Evolutionary conservation across 2,888 invertebrate genomes (phyloP).

Genomic region (Monochamus alternatus): DNA sequence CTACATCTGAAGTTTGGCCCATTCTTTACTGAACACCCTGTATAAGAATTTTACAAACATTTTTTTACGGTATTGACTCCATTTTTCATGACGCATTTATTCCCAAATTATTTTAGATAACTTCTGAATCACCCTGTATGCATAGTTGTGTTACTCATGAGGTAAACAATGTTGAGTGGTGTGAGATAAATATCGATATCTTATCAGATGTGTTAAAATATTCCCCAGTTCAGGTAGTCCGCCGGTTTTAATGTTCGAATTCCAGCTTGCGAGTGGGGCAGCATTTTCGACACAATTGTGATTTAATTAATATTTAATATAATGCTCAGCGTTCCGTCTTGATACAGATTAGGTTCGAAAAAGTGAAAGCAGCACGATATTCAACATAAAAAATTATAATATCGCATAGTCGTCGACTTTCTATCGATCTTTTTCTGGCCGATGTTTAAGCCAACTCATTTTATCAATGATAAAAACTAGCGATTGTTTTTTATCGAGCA

Average conservation of each 20-base stretch:
- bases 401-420: slow-evolving; percentile 16
- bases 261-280: not conserved
- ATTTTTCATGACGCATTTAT: no score
- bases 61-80: no score
- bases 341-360: slow-evolving; percentile 32
- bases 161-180: no score
- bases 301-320: not conserved
- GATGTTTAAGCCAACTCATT: slow-evolving; percentile 9
- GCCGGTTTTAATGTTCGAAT: not conserved
- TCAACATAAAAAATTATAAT: slow-evolving; percentile 36
- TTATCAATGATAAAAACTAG: slow-evolving; percentile 40
- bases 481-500: slow-evolving; percentile 36
- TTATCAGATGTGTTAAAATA: not conserved
- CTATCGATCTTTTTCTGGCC: slow-evolving; percentile 29
- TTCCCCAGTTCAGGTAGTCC: not conserved
- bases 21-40: no score
- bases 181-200: not conserved
- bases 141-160: no score
- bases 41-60: no score
- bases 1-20: no score
- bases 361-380: slow-evolving; percentile 40
- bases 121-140: no score
- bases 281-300: not conserved
- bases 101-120: no score
- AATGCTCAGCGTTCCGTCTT: slow-evolving; percentile 16